phyloP scores from a whole-genome alignment of 2,888 invertebrate species.

The Folsomia manolachei region DNA sequence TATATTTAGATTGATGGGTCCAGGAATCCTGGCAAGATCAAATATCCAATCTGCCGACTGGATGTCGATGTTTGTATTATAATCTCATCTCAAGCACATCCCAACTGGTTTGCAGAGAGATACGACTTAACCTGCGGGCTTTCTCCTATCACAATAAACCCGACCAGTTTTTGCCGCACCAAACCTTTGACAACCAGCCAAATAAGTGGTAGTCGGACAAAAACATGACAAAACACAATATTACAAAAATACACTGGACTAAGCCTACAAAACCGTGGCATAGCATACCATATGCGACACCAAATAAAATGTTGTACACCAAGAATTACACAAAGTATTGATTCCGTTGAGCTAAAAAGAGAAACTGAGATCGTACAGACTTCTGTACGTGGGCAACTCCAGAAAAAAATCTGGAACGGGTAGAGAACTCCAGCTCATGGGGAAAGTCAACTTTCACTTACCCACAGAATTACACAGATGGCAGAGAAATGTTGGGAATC shows the following conservation, averaged over 20 bases:
- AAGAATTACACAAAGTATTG: neutral
- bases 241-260: too few species aligned
- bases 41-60: too few species aligned
- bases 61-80: neutral
- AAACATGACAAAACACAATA: too few species aligned
- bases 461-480: neutral
- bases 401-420: neutral
- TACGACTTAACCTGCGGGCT: too few species aligned
- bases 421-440: neutral
- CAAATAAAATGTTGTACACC: too few species aligned
- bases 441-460: constrained; percentile 1
- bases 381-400: neutral
- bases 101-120: too few species aligned
- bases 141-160: too few species aligned
- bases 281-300: too few species aligned
- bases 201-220: too few species aligned
- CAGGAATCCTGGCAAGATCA: neutral
- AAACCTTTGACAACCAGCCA: too few species aligned
- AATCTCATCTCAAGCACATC: neutral
- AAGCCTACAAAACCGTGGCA: too few species aligned
- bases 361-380: neutral
- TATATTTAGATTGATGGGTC: neutral
- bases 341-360: neutral
- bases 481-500: neutral
- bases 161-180: too few species aligned